These are phyloP conservation scores for Xylocampa areola DNA, from an alignment of 2,888 invertebrate genomes.

Conservation along the genomic window DNA sequence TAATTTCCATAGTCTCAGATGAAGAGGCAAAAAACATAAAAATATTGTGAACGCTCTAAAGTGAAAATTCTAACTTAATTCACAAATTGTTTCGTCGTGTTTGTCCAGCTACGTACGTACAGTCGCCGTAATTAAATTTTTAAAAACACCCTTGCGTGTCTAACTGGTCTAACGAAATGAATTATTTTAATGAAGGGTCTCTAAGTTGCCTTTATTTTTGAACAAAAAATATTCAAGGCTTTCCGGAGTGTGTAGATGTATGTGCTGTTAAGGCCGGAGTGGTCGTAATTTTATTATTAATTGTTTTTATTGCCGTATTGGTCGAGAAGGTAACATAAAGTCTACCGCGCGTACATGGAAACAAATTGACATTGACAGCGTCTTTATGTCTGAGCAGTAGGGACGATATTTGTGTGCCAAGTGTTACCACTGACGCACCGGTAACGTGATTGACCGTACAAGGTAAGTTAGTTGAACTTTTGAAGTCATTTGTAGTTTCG, in stretches of 20 bases:
- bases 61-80: constrained; percentile 48
- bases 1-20: constrained; percentile 37
- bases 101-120: constrained; percentile 53
- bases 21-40: constrained; percentile 19
- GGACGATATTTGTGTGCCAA: no score
- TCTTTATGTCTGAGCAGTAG: no score
- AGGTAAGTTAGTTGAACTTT: no score
- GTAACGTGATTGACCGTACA: no score
- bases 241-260: constrained; percentile 40
- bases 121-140: constrained; percentile 74
- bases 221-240: constrained; percentile 50
- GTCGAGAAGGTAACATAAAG: constrained; percentile 12
- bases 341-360: no score
- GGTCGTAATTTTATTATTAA: constrained; percentile 47
- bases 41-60: constrained; percentile 22
- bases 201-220: constrained; percentile 55
- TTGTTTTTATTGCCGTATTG: constrained; percentile 31
- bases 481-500: no score
- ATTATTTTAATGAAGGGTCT: constrained; percentile 82
- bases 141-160: constrained; percentile 79
- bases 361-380: no score
- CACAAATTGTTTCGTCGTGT: constrained; percentile 57
- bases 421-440: no score
- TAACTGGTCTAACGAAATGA: constrained; percentile 79
- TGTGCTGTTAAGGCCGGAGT: constrained; percentile 28